Base-by-base conservation (phyloP, 2,888 invertebrate genomes). In the Monochamus alternatus region DNA sequence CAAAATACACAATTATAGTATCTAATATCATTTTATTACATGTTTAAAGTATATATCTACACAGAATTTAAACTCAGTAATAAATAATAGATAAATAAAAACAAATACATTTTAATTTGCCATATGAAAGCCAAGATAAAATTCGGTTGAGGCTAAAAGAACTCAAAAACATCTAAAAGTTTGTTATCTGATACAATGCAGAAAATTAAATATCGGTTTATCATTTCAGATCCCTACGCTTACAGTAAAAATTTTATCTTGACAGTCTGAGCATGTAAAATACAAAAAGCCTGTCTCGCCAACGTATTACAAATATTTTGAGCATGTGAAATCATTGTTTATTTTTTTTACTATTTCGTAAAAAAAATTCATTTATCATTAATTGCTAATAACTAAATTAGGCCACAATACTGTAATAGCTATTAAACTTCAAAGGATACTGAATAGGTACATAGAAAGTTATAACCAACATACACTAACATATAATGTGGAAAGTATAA, bases 251-350 rank as follows among this genome's bases (percentile, higher is more conserved):
- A 38, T 38, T 22, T 38, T 38, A 38, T 38, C 38, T 38, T 38
- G 38, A 38, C 38, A 4, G 3, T 38, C 5, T 38, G 38, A 38
- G 38, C 38, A 3, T 38, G 31, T 59, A 59, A 59, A n/a, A n/a
- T n/a, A n/a, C n/a, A 59, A 59, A 59, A 59, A 22, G 47, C 65
- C 47, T 65, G 65, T 51, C 47, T 47, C 65, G 47, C 47, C 31
- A 51, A n/a, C 14, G 14, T 47, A 44, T 65, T 9, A 30, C 12
- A 51, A 12, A 65, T 14, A 65, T 14, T 68, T 68, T 68, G 68
- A 68, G 68, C 59, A 32, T 30, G 4, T 47, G 5, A 44, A 64
- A 64, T 47, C 3, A 44, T 64, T 22, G 47, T 64, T 14, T 5
- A 10, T 30, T 14, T 64, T 30, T 47, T 44, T 44, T 22, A 38